phyloP scores from a whole-genome alignment of 2,888 invertebrate species.

The Mythimna lalbum region DNA sequence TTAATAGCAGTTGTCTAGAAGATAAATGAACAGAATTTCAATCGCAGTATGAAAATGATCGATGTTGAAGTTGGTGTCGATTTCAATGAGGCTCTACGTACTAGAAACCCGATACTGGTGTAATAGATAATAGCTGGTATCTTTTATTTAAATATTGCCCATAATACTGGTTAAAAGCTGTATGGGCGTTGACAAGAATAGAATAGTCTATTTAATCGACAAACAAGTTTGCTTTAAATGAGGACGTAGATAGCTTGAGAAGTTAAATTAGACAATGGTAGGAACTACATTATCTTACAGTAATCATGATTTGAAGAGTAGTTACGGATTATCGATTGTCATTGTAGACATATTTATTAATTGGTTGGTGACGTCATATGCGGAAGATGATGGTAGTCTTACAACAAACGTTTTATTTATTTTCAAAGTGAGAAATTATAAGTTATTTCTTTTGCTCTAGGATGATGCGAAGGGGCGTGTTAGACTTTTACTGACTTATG shows the following conservation, averaged over 20 bases:
- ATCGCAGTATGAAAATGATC: slow-evolving; percentile 46
- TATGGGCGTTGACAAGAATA: slow-evolving; percentile 32
- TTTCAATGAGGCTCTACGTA: slow-evolving; percentile 43
- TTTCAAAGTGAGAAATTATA: too few species aligned
- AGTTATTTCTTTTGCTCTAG: too few species aligned
- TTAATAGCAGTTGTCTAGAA: slow-evolving; percentile 65
- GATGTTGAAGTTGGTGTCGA: slow-evolving; percentile 43
- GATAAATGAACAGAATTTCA: slow-evolving; percentile 56
- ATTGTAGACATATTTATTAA: too few species aligned
- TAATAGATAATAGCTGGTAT: slow-evolving; percentile 24
- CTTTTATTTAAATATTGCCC: slow-evolving; percentile 35
- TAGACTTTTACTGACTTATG: too few species aligned
- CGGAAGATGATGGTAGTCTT: not conserved
- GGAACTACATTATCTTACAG: not conserved
- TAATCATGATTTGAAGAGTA: not conserved
- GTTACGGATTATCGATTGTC: too few species aligned
- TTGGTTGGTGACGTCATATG: not conserved
- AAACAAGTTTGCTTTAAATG: slow-evolving; percentile 26
- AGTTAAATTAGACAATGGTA: not conserved
- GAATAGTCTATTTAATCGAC: not conserved
- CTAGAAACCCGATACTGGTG: slow-evolving; percentile 38
- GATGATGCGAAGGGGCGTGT: too few species aligned
- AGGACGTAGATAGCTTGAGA: not conserved
- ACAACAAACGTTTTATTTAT: not conserved
- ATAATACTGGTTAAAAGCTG: slow-evolving; percentile 34